phyloP scores from a whole-genome alignment of 2,113 vertebrate species.

The Capreolus pygargus region DNA sequence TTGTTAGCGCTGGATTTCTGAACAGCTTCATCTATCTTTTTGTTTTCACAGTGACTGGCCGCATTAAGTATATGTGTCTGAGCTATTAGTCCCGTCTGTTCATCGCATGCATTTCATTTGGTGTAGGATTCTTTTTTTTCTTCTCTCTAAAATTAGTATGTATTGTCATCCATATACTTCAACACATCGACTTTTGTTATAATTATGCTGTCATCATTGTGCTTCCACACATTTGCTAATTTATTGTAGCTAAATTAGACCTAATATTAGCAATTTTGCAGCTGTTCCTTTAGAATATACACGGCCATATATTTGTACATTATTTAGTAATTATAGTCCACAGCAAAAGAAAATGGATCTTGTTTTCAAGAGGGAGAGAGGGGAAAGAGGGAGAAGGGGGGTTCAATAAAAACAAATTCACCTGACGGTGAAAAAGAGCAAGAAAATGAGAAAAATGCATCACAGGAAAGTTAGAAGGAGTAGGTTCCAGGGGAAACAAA shows the following conservation, averaged over 20 bases:
- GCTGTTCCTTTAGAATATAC: constrained; percentile 84
- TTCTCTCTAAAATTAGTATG: constrained; percentile 85
- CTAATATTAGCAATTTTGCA: constrained; percentile 91
- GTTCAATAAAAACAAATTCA: constrained; percentile 34
- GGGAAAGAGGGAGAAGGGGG: constrained; percentile 52
- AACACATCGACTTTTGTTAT: constrained; percentile 87
- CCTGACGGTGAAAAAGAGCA: neutral
- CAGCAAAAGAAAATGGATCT: constrained; percentile 58
- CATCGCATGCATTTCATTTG: constrained; percentile 81
- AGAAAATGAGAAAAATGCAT: constrained; percentile 47
- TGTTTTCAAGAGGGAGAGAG: constrained; percentile 65
- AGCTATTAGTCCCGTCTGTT: constrained; percentile 86
- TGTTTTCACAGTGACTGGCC: constrained; percentile 87
- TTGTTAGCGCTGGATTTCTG: constrained; percentile 85
- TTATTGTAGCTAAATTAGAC: constrained; percentile 89
- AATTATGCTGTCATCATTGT: constrained; percentile 88
- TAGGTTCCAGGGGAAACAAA: constrained; percentile 48
- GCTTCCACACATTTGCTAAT: constrained; percentile 87
- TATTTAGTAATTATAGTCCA: constrained; percentile 85
- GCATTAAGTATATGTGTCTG: constrained; percentile 86
- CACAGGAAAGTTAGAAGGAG: constrained; percentile 36
- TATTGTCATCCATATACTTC: constrained; percentile 87
- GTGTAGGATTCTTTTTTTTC: constrained; percentile 67
- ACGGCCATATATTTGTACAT: constrained; percentile 80
- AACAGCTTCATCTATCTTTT: constrained; percentile 88